Percentiles rank a stretch among this genome's conserved stretches.
phyloP scores from a whole-genome alignment of 2,113 vertebrate species.

The Sander vitreus region DNA sequence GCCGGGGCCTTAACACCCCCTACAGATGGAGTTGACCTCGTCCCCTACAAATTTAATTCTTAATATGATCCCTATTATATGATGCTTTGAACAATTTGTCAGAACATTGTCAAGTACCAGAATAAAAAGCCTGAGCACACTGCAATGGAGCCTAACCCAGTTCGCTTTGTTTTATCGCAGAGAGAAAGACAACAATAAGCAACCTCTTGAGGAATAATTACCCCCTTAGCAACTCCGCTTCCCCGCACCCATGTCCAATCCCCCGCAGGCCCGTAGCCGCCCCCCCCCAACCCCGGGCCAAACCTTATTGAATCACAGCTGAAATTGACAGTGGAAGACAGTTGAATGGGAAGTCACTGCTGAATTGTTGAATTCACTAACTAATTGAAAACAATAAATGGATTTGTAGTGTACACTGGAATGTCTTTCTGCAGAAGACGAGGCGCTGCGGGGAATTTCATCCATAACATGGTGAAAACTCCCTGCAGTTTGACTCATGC shows the following conservation, averaged over 20 bases:
- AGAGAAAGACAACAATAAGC: conserved; percentile 70
- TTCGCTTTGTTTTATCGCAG: conserved; percentile 66
- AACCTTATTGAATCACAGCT: conserved; percentile 52
- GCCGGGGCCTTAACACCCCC: conserved; percentile 25
- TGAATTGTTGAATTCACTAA: conserved; percentile 39
- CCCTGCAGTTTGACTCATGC: conserved; percentile 19
- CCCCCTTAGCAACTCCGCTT: conserved; percentile 52
- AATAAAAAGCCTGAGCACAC: conserved; percentile 51
- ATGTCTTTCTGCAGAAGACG: conserved; percentile 26
- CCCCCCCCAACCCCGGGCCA: not conserved
- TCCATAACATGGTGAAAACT: conserved; percentile 30
- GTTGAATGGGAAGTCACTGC: conserved; percentile 68
- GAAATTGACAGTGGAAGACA: conserved; percentile 59
- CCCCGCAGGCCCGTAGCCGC: conserved; percentile 24
- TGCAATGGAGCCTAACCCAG: conserved; percentile 39
- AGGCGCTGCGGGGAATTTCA: conserved; percentile 40
- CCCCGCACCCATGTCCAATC: conserved; percentile 32
- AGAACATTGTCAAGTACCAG: conserved; percentile 58
- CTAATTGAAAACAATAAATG: conserved; percentile 38
- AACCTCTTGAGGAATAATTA: conserved; percentile 71
- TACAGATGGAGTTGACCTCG: conserved; percentile 59
- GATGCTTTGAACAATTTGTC: conserved; percentile 81
- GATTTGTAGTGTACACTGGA: not conserved
- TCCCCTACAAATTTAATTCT: conserved; percentile 59
- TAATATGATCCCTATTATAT: conserved; percentile 60